Percentiles rank a stretch among this genome's conserved stretches.
Conservation (phyloP, 2,888 invertebrate genomes). For the Meiosimyza decipiens region DNA sequence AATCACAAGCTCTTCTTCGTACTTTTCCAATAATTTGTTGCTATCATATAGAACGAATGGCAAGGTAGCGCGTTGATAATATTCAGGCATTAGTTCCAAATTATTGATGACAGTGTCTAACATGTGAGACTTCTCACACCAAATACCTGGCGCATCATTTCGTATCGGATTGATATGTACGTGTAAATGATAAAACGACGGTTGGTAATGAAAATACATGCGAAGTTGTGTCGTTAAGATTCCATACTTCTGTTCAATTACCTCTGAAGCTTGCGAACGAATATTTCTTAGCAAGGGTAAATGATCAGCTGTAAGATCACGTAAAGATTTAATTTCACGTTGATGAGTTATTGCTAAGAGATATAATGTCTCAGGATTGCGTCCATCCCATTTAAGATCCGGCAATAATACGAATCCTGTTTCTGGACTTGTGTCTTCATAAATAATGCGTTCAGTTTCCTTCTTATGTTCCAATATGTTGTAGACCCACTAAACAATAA, state of each 20-base stretch:
- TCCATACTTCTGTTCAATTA: constrained; percentile 81
- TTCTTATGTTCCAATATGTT: constrained; percentile 94
- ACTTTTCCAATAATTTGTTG: constrained; percentile 77
- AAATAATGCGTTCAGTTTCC: constrained; percentile 88
- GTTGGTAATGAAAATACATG: constrained; percentile 94
- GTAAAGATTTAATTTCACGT: constrained; percentile 81
- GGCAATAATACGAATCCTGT: constrained; percentile 90
- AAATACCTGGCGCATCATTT: constrained; percentile 84
- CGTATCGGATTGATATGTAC: constrained; percentile 88
- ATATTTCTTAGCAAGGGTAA: constrained; percentile 87
- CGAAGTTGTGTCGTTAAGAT: constrained; percentile 78
- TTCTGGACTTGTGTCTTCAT: constrained; percentile 78
- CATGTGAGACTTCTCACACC: constrained; percentile 87
- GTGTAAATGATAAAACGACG: constrained; percentile 96
- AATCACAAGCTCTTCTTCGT: constrained; percentile 62
- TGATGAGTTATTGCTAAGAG: constrained; percentile 82
- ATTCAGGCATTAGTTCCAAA: constrained; percentile 82
- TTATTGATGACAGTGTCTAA: constrained; percentile 91
- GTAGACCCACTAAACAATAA: constrained; percentile 85
- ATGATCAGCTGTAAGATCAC: constrained; percentile 84
- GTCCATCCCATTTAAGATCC: constrained; percentile 96
- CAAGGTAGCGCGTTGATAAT: constrained; percentile 85
- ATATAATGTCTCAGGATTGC: constrained; percentile 80
- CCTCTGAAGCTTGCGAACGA: constrained; percentile 77
- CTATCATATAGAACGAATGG: constrained; percentile 84